Evolutionary conservation across 2,797 vertebrate species (phyloP).

Genomic region (Fundulus diaphanus): DNA sequence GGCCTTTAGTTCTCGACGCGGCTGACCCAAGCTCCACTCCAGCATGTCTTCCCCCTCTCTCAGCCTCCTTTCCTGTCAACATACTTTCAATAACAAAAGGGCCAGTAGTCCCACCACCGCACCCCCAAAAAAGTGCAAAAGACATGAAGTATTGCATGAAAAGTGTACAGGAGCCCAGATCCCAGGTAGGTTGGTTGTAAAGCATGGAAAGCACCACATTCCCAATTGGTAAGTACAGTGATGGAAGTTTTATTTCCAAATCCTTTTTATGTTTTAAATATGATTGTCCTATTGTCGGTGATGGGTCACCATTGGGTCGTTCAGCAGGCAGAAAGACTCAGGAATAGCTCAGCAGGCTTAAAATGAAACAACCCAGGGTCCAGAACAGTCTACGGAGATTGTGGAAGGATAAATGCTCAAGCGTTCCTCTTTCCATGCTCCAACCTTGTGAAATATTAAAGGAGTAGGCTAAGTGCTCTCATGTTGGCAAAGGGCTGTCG

Average conservation of each 20-base stretch:
- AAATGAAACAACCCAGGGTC: background rate
- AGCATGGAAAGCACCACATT: too few relatives aligned
- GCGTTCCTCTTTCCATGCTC: background rate
- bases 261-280: background rate
- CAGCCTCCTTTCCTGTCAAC: too few relatives aligned
- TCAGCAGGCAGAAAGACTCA: background rate
- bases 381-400: background rate
- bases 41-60: too few relatives aligned
- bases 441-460: constrained; percentile 3
- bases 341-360: background rate
- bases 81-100: too few relatives aligned
- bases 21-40: too few relatives aligned
- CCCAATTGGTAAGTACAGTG: background rate
- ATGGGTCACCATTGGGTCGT: background rate
- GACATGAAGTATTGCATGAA: background rate
- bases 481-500: background rate
- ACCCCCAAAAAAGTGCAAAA: too few relatives aligned
- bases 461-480: background rate
- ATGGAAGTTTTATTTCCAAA: background rate
- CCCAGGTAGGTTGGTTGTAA: background rate
- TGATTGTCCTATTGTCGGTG: background rate
- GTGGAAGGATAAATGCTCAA: background rate
- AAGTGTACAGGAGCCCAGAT: background rate
- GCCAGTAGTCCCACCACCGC: too few relatives aligned
- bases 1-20: too few relatives aligned